Conservation (phyloP, 2,888 invertebrate genomes). For the Sialis fuliginosa region DNA sequence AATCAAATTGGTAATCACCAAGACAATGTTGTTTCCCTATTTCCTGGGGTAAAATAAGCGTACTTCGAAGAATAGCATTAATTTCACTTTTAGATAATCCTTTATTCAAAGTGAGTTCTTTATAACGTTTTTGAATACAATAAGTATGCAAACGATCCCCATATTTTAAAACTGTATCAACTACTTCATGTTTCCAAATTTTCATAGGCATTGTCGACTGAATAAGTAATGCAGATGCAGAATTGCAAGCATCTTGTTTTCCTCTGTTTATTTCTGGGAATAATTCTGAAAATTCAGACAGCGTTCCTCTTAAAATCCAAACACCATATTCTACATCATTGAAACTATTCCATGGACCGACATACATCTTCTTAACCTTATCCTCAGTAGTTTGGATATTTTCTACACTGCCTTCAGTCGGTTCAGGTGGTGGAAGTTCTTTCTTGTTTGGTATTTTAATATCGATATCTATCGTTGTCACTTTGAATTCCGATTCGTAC, state of each 20-base stretch:
- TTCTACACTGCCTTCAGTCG: neutral
- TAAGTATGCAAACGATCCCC: conserved; percentile 40
- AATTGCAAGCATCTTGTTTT: conserved; percentile 34
- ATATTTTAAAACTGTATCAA: conserved; percentile 42
- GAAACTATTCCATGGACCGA: conserved; percentile 22
- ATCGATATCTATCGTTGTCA: conserved; percentile 15
- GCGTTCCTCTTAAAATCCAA: conserved; percentile 22
- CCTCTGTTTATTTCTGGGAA: conserved; percentile 21
- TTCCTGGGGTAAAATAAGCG: conserved; percentile 16
- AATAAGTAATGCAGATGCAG: conserved; percentile 38
- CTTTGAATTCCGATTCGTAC: conserved; percentile 12
- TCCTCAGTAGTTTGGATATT: conserved; percentile 1
- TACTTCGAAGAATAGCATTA: conserved; percentile 14
- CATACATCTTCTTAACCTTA: conserved; percentile 12
- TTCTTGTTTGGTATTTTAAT: conserved; percentile 17
- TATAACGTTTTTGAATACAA: conserved; percentile 10
- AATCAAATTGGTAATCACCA: conserved; percentile 9
- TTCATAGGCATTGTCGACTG: conserved; percentile 34
- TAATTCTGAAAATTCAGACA: conserved; percentile 15
- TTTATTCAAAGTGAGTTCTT: conserved; percentile 9
- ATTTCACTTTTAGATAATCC: conserved; percentile 17
- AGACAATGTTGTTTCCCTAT: conserved; percentile 20
- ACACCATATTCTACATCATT: conserved; percentile 20
- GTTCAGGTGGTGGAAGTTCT: conserved; percentile 15
- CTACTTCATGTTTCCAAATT: conserved; percentile 34